These are phyloP conservation scores for Brachyalestes nurse DNA, from an alignment of 2,797 vertebrate genomes.

Conservation along the genomic window DNA sequence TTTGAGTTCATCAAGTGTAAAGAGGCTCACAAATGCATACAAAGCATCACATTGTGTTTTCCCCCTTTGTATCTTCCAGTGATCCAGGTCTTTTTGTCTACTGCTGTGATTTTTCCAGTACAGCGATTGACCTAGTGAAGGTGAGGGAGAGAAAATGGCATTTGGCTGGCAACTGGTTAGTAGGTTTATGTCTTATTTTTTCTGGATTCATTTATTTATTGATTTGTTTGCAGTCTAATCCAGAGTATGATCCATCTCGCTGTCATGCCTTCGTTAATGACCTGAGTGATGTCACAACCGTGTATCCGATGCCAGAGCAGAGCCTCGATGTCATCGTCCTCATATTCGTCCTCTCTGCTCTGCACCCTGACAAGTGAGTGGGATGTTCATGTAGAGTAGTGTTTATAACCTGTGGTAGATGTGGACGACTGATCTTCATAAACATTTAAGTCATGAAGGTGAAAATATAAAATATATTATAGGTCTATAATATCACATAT, in stretches of 20 bases:
- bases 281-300: constrained; percentile 81
- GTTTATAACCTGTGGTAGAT: not conserved
- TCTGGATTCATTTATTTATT: constrained; percentile 13
- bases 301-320: constrained; percentile 84
- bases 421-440: not conserved
- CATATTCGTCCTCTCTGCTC: constrained; percentile 94
- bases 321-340: constrained; percentile 91
- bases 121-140: constrained; percentile 92
- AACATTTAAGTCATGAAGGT: not conserved
- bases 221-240: constrained; percentile 78
- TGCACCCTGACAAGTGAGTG: constrained; percentile 92
- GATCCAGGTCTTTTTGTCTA: constrained; percentile 93
- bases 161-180: not conserved
- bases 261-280: constrained; percentile 95
- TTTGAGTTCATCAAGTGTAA: too few relatives aligned
- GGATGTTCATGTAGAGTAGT: not conserved
- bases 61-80: constrained; percentile 73
- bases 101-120: constrained; percentile 94
- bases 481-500: too few relatives aligned
- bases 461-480: not conserved
- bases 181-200: not conserved
- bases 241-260: constrained; percentile 86
- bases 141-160: constrained; percentile 70
- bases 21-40: not conserved
- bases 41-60: not conserved